Conservation (phyloP, 2,797 vertebrate species). For the Phyllotis vaccarum region DNA sequence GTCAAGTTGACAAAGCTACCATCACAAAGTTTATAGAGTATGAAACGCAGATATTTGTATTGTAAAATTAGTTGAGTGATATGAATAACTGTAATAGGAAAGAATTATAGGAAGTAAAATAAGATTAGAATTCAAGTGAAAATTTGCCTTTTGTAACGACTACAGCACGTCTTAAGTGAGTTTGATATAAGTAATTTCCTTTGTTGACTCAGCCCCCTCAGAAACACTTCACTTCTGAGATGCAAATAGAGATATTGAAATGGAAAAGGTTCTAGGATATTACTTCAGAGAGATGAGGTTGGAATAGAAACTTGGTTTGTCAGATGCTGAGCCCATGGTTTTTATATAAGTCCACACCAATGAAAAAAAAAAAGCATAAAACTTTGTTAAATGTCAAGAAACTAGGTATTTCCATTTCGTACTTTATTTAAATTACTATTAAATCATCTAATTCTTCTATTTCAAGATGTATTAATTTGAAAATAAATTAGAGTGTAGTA, state of each 20-base stretch:
- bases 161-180: not conserved
- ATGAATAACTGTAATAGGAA: not conserved
- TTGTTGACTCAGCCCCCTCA: not conserved
- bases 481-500: not conserved
- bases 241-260: not conserved
- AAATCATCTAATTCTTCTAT: not conserved
- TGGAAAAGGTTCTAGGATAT: not conserved
- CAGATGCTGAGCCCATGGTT: not conserved
- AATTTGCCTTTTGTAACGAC: not conserved
- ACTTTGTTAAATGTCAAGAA: not conserved
- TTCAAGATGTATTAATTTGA: slow-evolving; percentile 51
- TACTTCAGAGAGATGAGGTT: not conserved
- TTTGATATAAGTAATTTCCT: not conserved
- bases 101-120: not conserved
- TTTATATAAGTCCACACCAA: not conserved
- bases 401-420: not conserved
- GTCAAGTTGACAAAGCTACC: not conserved
- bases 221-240: not conserved
- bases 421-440: not conserved
- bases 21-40: not conserved
- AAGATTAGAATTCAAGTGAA: not conserved
- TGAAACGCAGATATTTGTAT: not conserved
- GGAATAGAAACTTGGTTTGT: not conserved
- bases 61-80: not conserved
- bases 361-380: not conserved